These are phyloP conservation scores for Eucera pruinosa DNA, from an alignment of 2,888 invertebrate species.

Conservation along the genomic window DNA sequence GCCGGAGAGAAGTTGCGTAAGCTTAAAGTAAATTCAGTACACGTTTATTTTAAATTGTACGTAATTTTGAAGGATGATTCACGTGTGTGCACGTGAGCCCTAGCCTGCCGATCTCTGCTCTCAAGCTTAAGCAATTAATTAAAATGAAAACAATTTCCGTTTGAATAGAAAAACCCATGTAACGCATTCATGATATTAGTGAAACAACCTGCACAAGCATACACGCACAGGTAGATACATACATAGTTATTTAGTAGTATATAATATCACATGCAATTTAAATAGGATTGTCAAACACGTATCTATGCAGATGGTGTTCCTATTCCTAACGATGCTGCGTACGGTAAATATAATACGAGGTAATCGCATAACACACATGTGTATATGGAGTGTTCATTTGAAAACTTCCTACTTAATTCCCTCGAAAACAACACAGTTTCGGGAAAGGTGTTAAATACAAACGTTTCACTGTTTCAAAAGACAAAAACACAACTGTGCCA, in stretches of 20 bases:
- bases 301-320: slow-evolving; percentile 71
- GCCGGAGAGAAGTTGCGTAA: no score
- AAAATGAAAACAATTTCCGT: background rate
- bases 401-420: no score
- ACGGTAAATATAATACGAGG: slow-evolving; percentile 54
- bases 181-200: background rate
- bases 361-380: slow-evolving; percentile 45
- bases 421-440: no score
- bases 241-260: slow-evolving; percentile 57
- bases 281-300: slow-evolving; percentile 83
- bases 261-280: slow-evolving; percentile 83
- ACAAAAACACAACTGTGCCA: no score
- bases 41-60: no score
- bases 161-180: background rate
- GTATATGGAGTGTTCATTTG: no score
- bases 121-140: background rate
- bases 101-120: no score
- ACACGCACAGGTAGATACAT: slow-evolving; percentile 17
- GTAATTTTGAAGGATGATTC: no score
- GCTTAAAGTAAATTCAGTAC: no score
- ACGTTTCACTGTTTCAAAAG: no score
- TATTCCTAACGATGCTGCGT: slow-evolving; percentile 55
- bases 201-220: slow-evolving; percentile 2
- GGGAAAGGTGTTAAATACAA: no score
- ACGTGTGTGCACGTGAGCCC: no score